Base-by-base conservation (phyloP, 2,797 vertebrate species). In the Balearica regulorum region DNA sequence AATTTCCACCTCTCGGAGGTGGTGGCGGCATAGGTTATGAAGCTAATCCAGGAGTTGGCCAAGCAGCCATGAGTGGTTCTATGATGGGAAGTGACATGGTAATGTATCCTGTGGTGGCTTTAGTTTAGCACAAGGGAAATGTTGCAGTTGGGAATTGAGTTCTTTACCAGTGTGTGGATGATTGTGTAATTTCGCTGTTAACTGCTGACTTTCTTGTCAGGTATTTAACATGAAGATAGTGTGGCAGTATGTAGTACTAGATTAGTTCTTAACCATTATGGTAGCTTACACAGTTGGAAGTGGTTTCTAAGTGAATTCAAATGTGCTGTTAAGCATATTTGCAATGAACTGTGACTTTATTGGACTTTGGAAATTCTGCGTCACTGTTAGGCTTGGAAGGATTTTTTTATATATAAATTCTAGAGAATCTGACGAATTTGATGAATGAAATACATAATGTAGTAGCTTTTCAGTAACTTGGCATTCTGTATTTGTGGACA, bases 11-110 rank as follows among this genome's bases (percentile, higher is more conserved):
- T 73, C 98, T 99, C 96, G 98, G 98, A 81, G 96, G 97, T 97
- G 97, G 98, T 94, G 97, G 98, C 95, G 98, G 98, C 96, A 98
- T 99, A 98, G 98, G 98, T 97, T 99, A 99, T 98, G 99, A 99
- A 95, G 98, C 98, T 96, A 99, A 99, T 97, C 98, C 99, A 93
- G 99, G 98, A 97, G 98, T 99, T 97, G 98, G 98, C 84, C 98
- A 99, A 97, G 96, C 98, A 94, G 97, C 99, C 94, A 98, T 98
- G 98, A 98, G 98, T 97, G 98, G 98, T 96, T 98, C 98, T 98
- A 97, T 99, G 98, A 99, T 99, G 98, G 98, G 98, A 98, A 99
- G 98, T 94, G 99, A 99, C 98, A 99, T 99, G 99, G 99, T 99
- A 99, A 99, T 17, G 99, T 99, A 99, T 99, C 98, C 98, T 94